These are phyloP conservation scores for Marcusenius ussheri DNA, from an alignment of 2,113 vertebrate species.

Conservation along the genomic window DNA sequence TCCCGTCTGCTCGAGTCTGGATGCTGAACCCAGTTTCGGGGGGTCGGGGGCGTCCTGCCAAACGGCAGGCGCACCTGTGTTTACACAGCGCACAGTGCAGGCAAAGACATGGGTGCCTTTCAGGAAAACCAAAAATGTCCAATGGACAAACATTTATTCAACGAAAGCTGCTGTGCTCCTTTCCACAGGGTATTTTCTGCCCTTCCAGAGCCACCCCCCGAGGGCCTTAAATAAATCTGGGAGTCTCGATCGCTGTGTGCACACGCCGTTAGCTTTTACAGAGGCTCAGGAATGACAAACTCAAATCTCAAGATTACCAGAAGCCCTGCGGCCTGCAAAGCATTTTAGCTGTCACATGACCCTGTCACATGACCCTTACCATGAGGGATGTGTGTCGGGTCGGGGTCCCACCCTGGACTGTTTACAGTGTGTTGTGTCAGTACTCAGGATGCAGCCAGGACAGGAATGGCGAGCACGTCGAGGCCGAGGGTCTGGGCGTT, in stretches of 20 bases:
- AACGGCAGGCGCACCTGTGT: not conserved
- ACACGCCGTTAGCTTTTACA: not conserved
- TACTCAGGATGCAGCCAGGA: constrained; percentile 33
- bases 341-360: not conserved
- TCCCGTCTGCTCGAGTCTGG: not conserved
- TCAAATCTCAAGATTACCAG: not conserved
- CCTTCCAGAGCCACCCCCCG: not conserved
- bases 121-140: not conserved
- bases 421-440: constrained; percentile 13
- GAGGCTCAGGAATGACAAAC: not conserved
- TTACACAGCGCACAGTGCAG: not conserved
- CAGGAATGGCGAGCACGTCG: constrained; percentile 25
- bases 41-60: not conserved
- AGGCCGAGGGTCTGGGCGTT: not conserved
- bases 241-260: not conserved
- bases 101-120: not conserved
- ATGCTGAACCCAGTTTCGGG: not conserved
- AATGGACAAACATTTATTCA: constrained; percentile 2
- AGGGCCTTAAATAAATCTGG: not conserved
- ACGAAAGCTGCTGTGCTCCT: not conserved
- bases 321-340: not conserved
- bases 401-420: not conserved
- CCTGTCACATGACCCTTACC: not conserved
- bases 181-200: not conserved
- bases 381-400: not conserved